Conservation (phyloP, 2,888 invertebrate genomes). For the Dichetophora obliterata region DNA sequence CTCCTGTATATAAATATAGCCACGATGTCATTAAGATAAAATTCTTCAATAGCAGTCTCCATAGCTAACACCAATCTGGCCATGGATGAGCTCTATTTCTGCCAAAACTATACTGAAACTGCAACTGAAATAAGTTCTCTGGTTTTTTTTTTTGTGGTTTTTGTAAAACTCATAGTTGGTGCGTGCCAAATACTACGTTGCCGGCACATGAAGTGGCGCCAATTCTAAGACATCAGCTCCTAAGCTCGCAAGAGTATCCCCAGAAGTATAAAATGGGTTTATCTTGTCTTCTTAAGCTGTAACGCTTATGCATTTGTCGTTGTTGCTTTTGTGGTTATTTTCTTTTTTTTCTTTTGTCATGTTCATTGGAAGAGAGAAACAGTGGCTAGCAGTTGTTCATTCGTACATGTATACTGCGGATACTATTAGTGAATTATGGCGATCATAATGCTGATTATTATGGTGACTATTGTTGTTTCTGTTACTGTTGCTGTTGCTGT, state of each 20-base stretch:
- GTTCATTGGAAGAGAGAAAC: neutral
- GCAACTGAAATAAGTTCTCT: too few species aligned
- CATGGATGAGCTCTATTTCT: too few species aligned
- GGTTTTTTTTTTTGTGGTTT: too few species aligned
- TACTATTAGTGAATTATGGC: constrained; percentile 5
- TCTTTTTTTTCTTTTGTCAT: neutral
- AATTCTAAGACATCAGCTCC: too few species aligned
- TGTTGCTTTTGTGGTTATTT: neutral
- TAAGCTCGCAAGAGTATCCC: neutral
- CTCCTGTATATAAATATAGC: too few species aligned
- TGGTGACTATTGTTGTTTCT: constrained; percentile 6
- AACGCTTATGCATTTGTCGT: neutral
- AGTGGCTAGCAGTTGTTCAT: neutral
- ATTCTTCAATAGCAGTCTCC: too few species aligned
- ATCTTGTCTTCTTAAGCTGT: constrained; percentile 14
- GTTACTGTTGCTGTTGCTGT: constrained; percentile 2
- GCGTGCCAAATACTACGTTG: too few species aligned
- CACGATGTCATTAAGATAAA: too few species aligned
- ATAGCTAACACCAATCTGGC: too few species aligned
- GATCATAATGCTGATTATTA: constrained; percentile 14
- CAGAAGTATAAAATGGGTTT: neutral
- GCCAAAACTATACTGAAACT: too few species aligned
- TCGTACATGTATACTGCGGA: neutral
- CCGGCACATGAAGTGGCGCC: neutral
- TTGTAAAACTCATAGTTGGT: too few species aligned